A percentile compares a stretch with the other conserved stretches of the same genome.
Conservation (phyloP, 2,113 vertebrate genomes). For the Anser brachyrhynchus region DNA sequence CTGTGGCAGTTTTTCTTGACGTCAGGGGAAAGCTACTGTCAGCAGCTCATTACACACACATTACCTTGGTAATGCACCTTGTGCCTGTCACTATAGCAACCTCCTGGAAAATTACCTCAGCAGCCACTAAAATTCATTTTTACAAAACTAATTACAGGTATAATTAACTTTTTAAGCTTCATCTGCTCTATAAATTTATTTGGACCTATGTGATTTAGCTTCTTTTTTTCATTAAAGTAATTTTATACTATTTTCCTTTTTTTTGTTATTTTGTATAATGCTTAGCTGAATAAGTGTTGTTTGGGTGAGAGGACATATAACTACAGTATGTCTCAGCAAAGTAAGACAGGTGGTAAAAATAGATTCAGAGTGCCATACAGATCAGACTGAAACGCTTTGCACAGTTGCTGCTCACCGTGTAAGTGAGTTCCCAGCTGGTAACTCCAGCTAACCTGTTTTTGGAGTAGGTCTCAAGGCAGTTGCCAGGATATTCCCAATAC, state of each 20-base stretch:
- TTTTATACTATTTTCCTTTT: background rate
- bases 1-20: background rate
- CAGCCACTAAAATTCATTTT: constrained; percentile 51
- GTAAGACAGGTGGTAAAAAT: background rate
- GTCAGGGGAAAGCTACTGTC: background rate
- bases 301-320: background rate
- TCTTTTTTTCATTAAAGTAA: background rate
- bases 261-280: background rate
- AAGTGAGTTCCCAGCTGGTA: background rate
- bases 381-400: background rate
- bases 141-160: constrained; percentile 45
- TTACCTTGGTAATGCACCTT: constrained; percentile 39
- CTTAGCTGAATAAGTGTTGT: background rate
- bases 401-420: background rate
- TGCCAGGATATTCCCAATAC: background rate
- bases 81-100: constrained; percentile 57
- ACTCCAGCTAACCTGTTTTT: background rate
- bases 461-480: background rate
- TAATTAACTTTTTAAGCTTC: constrained; percentile 65
- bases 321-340: background rate
- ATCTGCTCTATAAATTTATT: constrained; percentile 45
- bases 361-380: background rate
- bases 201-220: background rate
- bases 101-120: constrained; percentile 59
- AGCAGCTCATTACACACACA: constrained; percentile 15